phyloP scores from a whole-genome alignment of 2,888 invertebrate species.

The Drosophila ustulata region DNA sequence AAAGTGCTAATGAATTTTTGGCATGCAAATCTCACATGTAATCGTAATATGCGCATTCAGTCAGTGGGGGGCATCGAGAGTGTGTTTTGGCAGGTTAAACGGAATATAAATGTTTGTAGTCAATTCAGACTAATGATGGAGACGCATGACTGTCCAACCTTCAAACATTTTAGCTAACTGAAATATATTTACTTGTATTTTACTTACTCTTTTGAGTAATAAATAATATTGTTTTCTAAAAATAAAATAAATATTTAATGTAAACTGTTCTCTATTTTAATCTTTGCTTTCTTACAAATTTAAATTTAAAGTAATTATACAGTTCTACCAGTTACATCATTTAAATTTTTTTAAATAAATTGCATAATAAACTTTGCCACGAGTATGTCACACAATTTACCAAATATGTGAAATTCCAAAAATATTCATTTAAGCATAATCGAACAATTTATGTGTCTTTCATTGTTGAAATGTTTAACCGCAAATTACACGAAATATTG shows the following conservation, averaged over 20 bases:
- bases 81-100: slow-evolving; percentile 16
- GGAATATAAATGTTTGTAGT: slow-evolving; percentile 26
- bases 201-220: too few species aligned
- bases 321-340: too few species aligned
- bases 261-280: too few species aligned
- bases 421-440: slow-evolving; percentile 4
- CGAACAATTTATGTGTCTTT: slow-evolving; percentile 35
- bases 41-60: slow-evolving; percentile 21
- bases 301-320: too few species aligned
- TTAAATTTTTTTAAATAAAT: neutral
- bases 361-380: slow-evolving; percentile 1
- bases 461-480: slow-evolving; percentile 37
- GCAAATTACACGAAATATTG: slow-evolving; percentile 46
- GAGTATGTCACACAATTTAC: slow-evolving; percentile 15
- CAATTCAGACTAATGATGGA: slow-evolving; percentile 12
- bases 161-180: too few species aligned
- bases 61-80: slow-evolving; percentile 2
- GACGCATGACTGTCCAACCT: neutral
- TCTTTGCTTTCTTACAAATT: too few species aligned
- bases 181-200: too few species aligned
- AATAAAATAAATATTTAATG: too few species aligned
- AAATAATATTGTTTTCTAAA: too few species aligned
- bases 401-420: neutral
- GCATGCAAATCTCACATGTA: slow-evolving; percentile 60
- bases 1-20: slow-evolving; percentile 73